phyloP scores from a whole-genome alignment of 2,797 vertebrate species.

The Chelon auratus region DNA sequence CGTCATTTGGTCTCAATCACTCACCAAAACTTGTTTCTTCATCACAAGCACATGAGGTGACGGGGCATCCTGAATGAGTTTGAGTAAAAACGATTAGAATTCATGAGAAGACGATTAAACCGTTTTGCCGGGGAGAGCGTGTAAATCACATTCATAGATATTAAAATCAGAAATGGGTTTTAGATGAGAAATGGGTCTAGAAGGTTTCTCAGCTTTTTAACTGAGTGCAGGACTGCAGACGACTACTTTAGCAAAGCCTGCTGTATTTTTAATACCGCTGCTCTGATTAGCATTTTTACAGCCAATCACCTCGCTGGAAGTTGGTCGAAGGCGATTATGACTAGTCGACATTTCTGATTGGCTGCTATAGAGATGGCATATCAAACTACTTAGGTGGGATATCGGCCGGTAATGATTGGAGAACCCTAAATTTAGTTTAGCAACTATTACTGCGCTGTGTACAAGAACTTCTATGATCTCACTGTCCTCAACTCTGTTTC shows the following conservation, averaged over 20 bases:
- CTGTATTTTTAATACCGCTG: too few species aligned
- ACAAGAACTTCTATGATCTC: not conserved
- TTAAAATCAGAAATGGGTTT: slow-evolving; percentile 32
- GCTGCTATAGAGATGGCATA: too few species aligned
- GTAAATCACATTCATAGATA: slow-evolving; percentile 18
- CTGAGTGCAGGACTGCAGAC: not conserved
- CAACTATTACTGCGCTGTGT: too few species aligned
- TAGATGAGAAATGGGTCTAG: not conserved
- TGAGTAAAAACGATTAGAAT: slow-evolving; percentile 25
- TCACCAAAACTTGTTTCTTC: not conserved
- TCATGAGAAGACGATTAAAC: slow-evolving; percentile 28
- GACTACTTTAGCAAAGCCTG: too few species aligned
- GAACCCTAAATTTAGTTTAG: too few species aligned
- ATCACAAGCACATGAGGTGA: slow-evolving; percentile 15
- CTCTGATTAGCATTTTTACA: too few species aligned
- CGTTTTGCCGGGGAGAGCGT: not conserved
- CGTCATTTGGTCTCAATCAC: slow-evolving; percentile 6
- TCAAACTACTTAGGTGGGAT: too few species aligned
- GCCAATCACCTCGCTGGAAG: too few species aligned
- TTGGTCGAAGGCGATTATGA: too few species aligned
- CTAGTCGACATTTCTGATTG: too few species aligned
- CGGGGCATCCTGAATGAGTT: not conserved
- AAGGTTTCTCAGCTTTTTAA: not conserved
- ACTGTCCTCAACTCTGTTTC: not conserved
- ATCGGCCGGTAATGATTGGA: too few species aligned